Evolutionary conservation across 2,113 vertebrate genomes (phyloP).

Genomic region (Scalopus aquaticus): DNA sequence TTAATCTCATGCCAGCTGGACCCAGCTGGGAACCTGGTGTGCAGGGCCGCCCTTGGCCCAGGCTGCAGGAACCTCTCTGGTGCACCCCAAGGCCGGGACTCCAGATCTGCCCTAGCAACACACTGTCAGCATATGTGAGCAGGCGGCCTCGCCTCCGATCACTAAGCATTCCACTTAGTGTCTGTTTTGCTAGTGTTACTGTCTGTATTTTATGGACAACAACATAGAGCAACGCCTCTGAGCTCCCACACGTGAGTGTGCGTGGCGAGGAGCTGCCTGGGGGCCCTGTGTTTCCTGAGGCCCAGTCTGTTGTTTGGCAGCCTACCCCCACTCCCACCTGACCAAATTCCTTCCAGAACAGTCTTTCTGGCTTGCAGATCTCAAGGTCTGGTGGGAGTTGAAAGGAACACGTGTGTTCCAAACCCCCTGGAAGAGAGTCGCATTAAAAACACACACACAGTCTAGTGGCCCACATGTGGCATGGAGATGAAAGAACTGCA

Average conservation of each 20-base stretch:
- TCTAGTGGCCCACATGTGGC: constrained; percentile 42
- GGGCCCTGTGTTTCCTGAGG: background rate
- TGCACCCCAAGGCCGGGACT: background rate
- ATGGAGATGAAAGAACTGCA: constrained; percentile 53
- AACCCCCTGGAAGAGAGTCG: constrained; percentile 51
- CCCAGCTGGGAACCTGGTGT: background rate
- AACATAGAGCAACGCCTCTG: background rate
- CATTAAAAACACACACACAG: constrained; percentile 44
- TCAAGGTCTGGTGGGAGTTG: constrained; percentile 68
- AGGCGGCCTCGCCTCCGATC: constrained; percentile 61
- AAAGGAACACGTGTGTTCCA: constrained; percentile 67
- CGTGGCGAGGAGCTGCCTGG: background rate
- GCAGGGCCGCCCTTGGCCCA: constrained; percentile 37
- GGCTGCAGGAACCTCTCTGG: constrained; percentile 12
- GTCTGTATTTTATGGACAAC: constrained; percentile 63
- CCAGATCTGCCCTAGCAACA: constrained; percentile 43
- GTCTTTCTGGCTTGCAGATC: constrained; percentile 55
- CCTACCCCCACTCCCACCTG: background rate
- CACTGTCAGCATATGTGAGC: constrained; percentile 67
- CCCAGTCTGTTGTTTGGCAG: background rate
- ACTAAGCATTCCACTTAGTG: constrained; percentile 38
- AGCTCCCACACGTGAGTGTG: background rate
- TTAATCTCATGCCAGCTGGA: constrained; percentile 69
- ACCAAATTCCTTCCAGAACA: constrained; percentile 46
- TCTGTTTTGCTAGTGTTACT: constrained; percentile 61